phyloP scores from a whole-genome alignment of 2,797 vertebrate genomes.

The Melanotaenia parkinsoni region DNA sequence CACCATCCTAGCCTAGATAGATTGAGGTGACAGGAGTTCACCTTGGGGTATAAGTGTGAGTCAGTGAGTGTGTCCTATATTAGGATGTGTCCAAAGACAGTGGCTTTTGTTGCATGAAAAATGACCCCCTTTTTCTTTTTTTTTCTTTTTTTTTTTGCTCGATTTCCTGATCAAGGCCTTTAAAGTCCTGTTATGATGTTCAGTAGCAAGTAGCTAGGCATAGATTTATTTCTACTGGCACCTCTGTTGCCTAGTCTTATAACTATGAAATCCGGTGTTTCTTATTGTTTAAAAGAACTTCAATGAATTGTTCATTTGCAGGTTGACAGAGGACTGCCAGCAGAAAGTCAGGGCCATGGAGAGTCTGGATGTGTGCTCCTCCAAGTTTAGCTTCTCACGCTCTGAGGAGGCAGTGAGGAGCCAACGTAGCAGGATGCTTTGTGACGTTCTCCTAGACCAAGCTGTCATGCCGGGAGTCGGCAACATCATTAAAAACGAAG shows the following conservation, averaged over 20 bases:
- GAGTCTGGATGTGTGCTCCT: slow-evolving; percentile 90
- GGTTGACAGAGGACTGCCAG: slow-evolving; percentile 86
- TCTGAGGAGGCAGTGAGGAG: slow-evolving; percentile 84
- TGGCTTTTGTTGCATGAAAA: slow-evolving; percentile 59
- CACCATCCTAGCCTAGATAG: slow-evolving; percentile 53
- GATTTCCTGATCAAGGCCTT: slow-evolving; percentile 43
- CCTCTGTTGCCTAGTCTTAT: slow-evolving; percentile 39
- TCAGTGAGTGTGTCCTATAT: slow-evolving; percentile 67
- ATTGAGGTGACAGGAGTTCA: slow-evolving; percentile 74
- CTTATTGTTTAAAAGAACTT: slow-evolving; percentile 19
- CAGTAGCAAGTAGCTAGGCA: slow-evolving; percentile 30
- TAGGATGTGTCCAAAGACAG: slow-evolving; percentile 49
- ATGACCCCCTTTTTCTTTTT: slow-evolving; percentile 23
- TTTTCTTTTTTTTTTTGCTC: slow-evolving; percentile 15
- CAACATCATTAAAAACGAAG: slow-evolving; percentile 98
- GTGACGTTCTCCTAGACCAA: slow-evolving; percentile 94
- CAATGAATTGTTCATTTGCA: slow-evolving; percentile 61
- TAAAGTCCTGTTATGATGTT: slow-evolving; percentile 19
- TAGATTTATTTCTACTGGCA: slow-evolving; percentile 51
- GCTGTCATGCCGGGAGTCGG: slow-evolving; percentile 92
- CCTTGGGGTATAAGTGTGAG: slow-evolving; percentile 69
- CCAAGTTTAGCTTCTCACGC: slow-evolving; percentile 86
- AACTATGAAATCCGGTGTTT: slow-evolving; percentile 7
- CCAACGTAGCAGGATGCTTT: slow-evolving; percentile 87
- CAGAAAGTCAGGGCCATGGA: slow-evolving; percentile 85